Base-by-base conservation (phyloP, 2,797 vertebrate species). In the Heliangelus exortis region DNA sequence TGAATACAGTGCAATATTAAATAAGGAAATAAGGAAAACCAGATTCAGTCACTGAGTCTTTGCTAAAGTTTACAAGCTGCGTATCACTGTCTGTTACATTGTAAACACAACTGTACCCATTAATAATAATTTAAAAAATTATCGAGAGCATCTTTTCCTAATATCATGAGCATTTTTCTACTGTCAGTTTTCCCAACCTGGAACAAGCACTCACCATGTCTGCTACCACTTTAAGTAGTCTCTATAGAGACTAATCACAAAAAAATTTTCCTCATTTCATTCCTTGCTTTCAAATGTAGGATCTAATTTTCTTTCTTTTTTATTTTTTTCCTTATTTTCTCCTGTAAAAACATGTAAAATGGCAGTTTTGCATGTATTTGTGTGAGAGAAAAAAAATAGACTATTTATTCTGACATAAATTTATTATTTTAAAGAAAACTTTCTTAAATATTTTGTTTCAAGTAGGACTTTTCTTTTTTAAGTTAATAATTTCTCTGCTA, bases 191-290 rank as follows among this genome's bases (percentile, higher is more conserved):
- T 87, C 31, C 25, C 10, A 55, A 0, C 2, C 10, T 76, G 21
- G 6, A 15, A 69, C 6, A 48, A 39, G 12, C 62, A 4, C 4
- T 84, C 12, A 43, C 2, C 2, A 25, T 45, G 10, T 79, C 31
- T 8, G 34, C 13, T 69, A 25, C 3, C 3, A 41, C 15, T 75
- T 2, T 16, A 72, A 72, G 45, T 76, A 5, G 3, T 51, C 26
- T 39, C 21, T 47, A 7, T 43, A 41, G 3, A 67, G 26, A 69
- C 23, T 33, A 58, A n/a, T 51, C 2, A 26, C 29, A 19, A 77
- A 57, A 57, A 51, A 20, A 2, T 1, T 4, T 59, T 47, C 5
- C 1, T 2, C 3, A 5, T 25, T 15, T 59, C 58, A 2, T 36
- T 92, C 13, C 15, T 62, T 79, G 2, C 4, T 87, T 50, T 84